phyloP scores from a whole-genome alignment of 2,888 invertebrate species.

The Chymomyza amoena region DNA sequence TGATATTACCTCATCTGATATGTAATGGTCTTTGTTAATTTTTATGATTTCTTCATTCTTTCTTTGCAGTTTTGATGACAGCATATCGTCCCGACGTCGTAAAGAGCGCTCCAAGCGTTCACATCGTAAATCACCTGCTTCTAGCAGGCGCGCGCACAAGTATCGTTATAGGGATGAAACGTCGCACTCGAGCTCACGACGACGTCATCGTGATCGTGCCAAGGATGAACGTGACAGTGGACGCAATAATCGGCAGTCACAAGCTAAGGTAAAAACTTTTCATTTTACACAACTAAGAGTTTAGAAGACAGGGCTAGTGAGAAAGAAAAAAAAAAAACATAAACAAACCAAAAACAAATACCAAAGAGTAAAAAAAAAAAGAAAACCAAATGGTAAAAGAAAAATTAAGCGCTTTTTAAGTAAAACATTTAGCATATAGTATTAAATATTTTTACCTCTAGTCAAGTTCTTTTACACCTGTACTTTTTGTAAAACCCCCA shows the following conservation, averaged over 20 bases:
- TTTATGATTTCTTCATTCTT: constrained; percentile 7
- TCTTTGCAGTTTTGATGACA: constrained; percentile 79
- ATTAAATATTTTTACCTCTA: background rate
- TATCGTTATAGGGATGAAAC: constrained; percentile 80
- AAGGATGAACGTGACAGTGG: constrained; percentile 78
- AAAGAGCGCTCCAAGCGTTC: constrained; percentile 92
- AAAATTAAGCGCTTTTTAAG: constrained; percentile 11
- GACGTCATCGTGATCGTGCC: constrained; percentile 77
- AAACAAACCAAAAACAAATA: constrained; percentile 24
- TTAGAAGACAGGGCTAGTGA: constrained; percentile 22
- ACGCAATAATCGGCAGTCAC: constrained; percentile 76
- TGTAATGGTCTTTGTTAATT: background rate
- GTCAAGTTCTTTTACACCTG: background rate
- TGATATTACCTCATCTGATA: background rate
- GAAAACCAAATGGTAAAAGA: constrained; percentile 9
- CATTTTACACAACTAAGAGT: constrained; percentile 63
- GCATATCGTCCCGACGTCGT: constrained; percentile 86
- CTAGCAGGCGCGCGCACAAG: constrained; percentile 86
- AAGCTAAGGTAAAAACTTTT: constrained; percentile 79
- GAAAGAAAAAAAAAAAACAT: constrained; percentile 32
- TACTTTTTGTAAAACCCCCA: background rate
- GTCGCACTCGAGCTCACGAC: constrained; percentile 77
- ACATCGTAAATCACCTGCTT: constrained; percentile 89
- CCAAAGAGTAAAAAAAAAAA: constrained; percentile 50
- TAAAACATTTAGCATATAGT: background rate